Evolutionary conservation across 2,888 invertebrate genomes (phyloP).

Genomic region (Drosophila paramelanica): DNA sequence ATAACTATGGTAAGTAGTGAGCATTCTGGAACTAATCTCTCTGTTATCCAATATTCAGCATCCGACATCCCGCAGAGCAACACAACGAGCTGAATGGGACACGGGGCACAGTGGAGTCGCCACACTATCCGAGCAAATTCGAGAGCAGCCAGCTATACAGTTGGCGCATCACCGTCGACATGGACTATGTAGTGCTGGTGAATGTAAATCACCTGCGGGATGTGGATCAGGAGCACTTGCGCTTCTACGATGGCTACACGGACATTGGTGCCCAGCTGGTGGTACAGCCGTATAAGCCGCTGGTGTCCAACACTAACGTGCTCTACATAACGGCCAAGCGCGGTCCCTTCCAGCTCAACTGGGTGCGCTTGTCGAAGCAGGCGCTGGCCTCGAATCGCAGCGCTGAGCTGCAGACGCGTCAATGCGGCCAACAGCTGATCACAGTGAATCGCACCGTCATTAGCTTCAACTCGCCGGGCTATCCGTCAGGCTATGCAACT

Average conservation of each 20-base stretch:
- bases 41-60: no score
- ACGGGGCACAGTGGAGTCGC: constrained; percentile 91
- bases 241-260: constrained; percentile 92
- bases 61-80: constrained; percentile 85
- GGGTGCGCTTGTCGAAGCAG: constrained; percentile 82
- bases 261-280: constrained; percentile 85
- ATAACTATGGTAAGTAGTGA: constrained; percentile 86
- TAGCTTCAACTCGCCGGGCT: constrained; percentile 90
- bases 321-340: constrained; percentile 86
- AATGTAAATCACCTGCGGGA: constrained; percentile 65
- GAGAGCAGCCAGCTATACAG: constrained; percentile 85
- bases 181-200: constrained; percentile 73
- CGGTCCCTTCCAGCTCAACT: constrained; percentile 78
- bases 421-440: constrained; percentile 76
- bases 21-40: no score
- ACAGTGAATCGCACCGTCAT: constrained; percentile 53
- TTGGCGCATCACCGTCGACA: constrained; percentile 90
- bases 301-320: constrained; percentile 88
- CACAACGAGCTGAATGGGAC: constrained; percentile 89
- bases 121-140: constrained; percentile 88
- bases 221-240: constrained; percentile 66
- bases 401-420: constrained; percentile 48
- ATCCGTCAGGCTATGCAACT: constrained; percentile 88
- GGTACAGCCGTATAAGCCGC: constrained; percentile 67
- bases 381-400: constrained; percentile 69